These are phyloP conservation scores for Fulmarus glacialis DNA, from an alignment of 2,113 vertebrate species.

Conservation along the genomic window DNA sequence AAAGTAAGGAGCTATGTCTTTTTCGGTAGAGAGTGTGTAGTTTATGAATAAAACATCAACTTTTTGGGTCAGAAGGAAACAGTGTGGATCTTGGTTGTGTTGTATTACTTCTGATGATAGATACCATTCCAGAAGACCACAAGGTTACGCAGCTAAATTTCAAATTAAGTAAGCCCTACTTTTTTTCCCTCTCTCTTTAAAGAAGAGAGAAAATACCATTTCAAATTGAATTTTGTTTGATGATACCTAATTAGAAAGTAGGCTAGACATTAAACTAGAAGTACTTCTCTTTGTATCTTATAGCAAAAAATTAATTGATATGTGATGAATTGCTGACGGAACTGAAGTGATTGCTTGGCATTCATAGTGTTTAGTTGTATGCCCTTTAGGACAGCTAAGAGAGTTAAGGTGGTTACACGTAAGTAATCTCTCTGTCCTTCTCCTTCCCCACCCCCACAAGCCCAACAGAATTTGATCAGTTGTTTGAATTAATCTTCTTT, in stretches of 20 bases:
- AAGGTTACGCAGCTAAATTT: background rate
- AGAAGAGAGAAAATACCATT: background rate
- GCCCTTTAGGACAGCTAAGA: background rate
- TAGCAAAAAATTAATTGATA: background rate
- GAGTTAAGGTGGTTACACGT: background rate
- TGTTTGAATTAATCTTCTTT: background rate
- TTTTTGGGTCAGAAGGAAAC: background rate
- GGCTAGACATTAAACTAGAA: background rate
- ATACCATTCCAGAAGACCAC: accelerated
- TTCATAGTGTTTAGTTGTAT: background rate
- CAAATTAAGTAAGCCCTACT: background rate
- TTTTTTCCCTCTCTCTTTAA: background rate
- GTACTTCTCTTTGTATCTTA: background rate
- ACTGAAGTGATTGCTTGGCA: background rate
- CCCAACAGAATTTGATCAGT: background rate
- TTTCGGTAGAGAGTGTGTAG: background rate
- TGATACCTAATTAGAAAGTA: background rate
- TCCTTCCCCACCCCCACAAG: background rate
- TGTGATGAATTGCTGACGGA: background rate
- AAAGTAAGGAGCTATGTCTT: background rate
- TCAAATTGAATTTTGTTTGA: background rate
- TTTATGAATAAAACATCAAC: background rate
- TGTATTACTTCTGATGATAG: background rate
- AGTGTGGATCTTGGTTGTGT: background rate
- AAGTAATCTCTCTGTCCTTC: background rate